Conservation (phyloP, 2,797 vertebrate genomes). For the Clarias laeviceps region DNA sequence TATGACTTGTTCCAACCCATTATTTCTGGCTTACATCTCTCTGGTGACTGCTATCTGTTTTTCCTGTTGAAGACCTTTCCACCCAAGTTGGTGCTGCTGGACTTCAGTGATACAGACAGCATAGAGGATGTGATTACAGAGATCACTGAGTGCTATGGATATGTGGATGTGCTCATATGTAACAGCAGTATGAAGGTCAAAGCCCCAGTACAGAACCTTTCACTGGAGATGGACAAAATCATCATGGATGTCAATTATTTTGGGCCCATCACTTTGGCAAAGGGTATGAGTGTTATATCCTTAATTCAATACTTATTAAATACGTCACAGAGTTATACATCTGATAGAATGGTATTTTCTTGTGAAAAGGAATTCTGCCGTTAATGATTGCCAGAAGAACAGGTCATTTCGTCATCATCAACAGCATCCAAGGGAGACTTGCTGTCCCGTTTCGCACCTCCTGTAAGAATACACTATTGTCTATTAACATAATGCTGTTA, state of each 20-base stretch:
- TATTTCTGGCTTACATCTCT: slow-evolving; percentile 36
- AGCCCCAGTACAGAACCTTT: slow-evolving; percentile 85
- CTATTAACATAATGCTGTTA: not conserved
- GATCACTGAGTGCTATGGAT: slow-evolving; percentile 88
- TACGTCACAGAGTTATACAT: not conserved
- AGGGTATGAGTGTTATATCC: slow-evolving; percentile 76
- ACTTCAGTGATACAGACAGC: slow-evolving; percentile 87
- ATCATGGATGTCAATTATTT: slow-evolving; percentile 98
- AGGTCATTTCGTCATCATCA: slow-evolving; percentile 89
- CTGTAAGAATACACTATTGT: slow-evolving; percentile 79
- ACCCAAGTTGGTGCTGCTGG: slow-evolving; percentile 90
- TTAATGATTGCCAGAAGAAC: slow-evolving; percentile 90
- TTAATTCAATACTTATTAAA: too few species aligned
- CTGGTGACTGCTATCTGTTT: slow-evolving; percentile 40
- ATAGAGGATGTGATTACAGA: slow-evolving; percentile 84
- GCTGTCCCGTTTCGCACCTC: slow-evolving; percentile 91
- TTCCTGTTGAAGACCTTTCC: slow-evolving; percentile 72
- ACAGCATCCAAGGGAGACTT: slow-evolving; percentile 91
- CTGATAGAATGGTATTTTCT: slow-evolving; percentile 3
- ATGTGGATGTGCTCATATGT: slow-evolving; percentile 89
- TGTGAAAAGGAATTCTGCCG: slow-evolving; percentile 83
- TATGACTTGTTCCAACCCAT: slow-evolving; percentile 10
- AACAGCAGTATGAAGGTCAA: slow-evolving; percentile 93
- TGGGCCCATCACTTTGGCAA: slow-evolving; percentile 88
- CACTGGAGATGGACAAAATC: slow-evolving; percentile 90